Evolutionary conservation across 2,113 vertebrate genomes (phyloP).

Genomic region (Oncorhynchus keta): DNA sequence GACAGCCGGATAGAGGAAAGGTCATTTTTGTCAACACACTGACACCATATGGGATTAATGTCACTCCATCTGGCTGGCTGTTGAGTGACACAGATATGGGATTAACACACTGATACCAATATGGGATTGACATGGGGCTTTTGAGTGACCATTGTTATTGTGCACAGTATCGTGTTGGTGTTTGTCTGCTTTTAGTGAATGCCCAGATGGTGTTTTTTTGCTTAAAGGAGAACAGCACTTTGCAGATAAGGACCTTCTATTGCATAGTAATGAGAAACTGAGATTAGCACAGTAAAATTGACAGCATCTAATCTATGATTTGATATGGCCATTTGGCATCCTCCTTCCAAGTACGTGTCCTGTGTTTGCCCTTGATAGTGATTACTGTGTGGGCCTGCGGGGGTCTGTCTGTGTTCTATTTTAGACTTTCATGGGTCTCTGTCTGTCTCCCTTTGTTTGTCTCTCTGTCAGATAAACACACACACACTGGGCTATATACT

Average conservation of each 20-base stretch:
- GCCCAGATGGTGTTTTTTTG: no score
- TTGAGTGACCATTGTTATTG: no score
- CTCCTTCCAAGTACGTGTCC: background rate
- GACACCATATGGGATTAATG: no score
- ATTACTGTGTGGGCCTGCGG: background rate
- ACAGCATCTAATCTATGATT: background rate
- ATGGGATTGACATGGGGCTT: background rate
- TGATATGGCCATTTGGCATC: background rate
- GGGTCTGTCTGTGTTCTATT: background rate
- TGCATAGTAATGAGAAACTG: no score
- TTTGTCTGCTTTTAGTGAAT: no score
- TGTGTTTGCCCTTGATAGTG: background rate
- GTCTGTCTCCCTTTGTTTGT: background rate
- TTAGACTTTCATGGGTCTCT: background rate
- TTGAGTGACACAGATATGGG: no score
- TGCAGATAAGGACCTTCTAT: no score
- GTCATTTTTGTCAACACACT: background rate
- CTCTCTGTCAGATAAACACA: background rate
- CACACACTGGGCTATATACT: background rate
- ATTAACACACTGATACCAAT: no score
- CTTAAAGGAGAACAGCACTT: no score
- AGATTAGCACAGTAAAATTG: no score
- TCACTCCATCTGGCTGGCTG: no score
- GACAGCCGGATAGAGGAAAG: background rate
- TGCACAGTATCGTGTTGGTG: no score